Percentiles rank a stretch among this genome's conserved stretches.
Evolutionary conservation across 1,140 invertebrate species (phyloP).

Genomic region (Monochamus saltuarius): DNA sequence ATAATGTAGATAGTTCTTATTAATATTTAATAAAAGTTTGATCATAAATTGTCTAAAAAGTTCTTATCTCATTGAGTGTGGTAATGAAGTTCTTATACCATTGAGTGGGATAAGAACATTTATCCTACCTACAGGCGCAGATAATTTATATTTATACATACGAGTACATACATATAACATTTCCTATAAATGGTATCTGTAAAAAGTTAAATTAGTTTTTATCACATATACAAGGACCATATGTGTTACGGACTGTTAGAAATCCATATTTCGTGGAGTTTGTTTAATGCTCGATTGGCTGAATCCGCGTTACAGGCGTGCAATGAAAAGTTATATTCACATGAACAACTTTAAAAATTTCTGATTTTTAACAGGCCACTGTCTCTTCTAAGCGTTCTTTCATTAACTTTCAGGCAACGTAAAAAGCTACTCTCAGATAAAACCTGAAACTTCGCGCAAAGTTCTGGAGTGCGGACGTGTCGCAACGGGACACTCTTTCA

Average conservation of each 20-base stretch:
- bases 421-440: conserved; percentile 41
- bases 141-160: too few species aligned
- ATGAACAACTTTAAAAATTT: conserved; percentile 35
- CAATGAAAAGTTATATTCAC: conserved; percentile 29
- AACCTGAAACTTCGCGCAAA: conserved; percentile 32
- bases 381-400: conserved; percentile 31
- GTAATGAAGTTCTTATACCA: too few species aligned
- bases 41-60: too few species aligned
- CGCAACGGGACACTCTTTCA: conserved; percentile 26
- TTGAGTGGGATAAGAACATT: too few species aligned
- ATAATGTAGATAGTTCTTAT: too few species aligned
- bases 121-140: too few species aligned
- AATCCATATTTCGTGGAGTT: conserved; percentile 29
- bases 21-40: too few species aligned
- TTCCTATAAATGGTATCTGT: too few species aligned
- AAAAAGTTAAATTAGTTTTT: too few species aligned
- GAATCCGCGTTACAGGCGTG: conserved; percentile 18
- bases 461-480: conserved; percentile 41
- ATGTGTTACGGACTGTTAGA: conserved; percentile 26
- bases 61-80: too few species aligned
- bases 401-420: conserved; percentile 42
- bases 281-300: conserved; percentile 12
- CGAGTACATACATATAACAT: too few species aligned
- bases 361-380: conserved; percentile 27
- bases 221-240: conserved; percentile 13